Percentiles rank a stretch among this genome's conserved stretches.
These are phyloP conservation scores for Liodrosophila aerea DNA, from an alignment of 2,888 invertebrate genomes.

Conservation along the genomic window DNA sequence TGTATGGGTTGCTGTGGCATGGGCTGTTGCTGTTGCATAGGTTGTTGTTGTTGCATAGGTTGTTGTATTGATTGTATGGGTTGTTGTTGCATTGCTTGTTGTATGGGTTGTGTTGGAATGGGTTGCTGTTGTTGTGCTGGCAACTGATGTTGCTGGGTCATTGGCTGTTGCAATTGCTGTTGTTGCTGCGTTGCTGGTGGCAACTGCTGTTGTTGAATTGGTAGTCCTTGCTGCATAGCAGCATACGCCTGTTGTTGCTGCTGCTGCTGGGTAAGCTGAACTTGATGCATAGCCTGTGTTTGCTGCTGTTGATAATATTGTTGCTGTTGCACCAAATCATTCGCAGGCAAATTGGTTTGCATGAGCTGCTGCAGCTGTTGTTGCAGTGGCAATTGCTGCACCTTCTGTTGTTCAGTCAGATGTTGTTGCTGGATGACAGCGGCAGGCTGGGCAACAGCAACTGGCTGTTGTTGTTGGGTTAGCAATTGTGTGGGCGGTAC, in stretches of 20 bases:
- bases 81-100: slow-evolving; percentile 43
- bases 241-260: slow-evolving; percentile 39
- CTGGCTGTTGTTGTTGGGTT: slow-evolving; percentile 44
- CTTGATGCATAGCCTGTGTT: slow-evolving; percentile 49
- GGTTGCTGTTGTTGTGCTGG: slow-evolving; percentile 50
- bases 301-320: slow-evolving; percentile 56
- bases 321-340: slow-evolving; percentile 39
- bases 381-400: slow-evolving; percentile 66
- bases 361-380: slow-evolving; percentile 66
- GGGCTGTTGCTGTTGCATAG: slow-evolving; percentile 25
- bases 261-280: slow-evolving; percentile 53
- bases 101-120: slow-evolving; percentile 30
- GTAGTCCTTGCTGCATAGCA: slow-evolving; percentile 26
- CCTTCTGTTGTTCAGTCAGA: slow-evolving; percentile 51
- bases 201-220: slow-evolving; percentile 42
- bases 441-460: slow-evolving; percentile 31
- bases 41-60: slow-evolving; percentile 46
- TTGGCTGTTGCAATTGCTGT: slow-evolving; percentile 34
- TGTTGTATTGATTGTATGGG: slow-evolving; percentile 48
- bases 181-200: slow-evolving; percentile 26
- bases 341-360: slow-evolving; percentile 57
- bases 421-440: slow-evolving; percentile 47
- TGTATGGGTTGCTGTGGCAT: slow-evolving; percentile 34
- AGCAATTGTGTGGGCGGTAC: slow-evolving; percentile 32
- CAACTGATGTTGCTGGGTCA: slow-evolving; percentile 25